Evolutionary conservation across 2,797 vertebrate species (phyloP).

Genomic region (Amblyraja radiata): DNA sequence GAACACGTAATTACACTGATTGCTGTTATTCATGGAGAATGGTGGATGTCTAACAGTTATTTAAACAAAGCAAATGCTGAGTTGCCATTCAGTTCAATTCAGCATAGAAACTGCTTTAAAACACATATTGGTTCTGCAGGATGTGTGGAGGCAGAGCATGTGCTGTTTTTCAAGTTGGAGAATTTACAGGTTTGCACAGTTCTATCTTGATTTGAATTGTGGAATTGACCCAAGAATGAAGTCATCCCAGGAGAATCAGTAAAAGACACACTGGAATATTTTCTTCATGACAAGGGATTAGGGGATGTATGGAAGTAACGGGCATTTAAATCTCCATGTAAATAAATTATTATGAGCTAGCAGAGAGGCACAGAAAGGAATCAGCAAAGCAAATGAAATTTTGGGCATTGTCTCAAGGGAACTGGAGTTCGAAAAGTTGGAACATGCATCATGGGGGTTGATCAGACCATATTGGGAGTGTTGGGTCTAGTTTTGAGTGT

Average conservation of each 20-base stretch:
- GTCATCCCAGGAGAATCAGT: not conserved
- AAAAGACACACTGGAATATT: not conserved
- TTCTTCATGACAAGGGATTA: not conserved
- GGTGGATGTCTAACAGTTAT: not conserved
- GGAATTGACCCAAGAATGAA: not conserved
- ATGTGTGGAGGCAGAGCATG: not conserved
- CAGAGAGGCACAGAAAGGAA: not conserved
- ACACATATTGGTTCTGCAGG: slow-evolving; percentile 8
- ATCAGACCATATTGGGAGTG: not conserved
- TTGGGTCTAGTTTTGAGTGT: not conserved
- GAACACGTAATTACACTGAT: slow-evolving; percentile 11
- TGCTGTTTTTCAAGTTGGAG: not conserved
- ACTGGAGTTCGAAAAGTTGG: not conserved
- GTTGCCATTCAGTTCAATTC: not conserved
- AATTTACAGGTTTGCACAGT: not conserved
- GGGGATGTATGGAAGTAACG: not conserved
- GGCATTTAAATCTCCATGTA: not conserved
- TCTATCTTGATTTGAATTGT: not conserved
- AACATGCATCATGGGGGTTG: not conserved
- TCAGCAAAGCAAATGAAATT: not conserved
- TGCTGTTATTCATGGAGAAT: not conserved
- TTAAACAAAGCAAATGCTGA: slow-evolving; percentile 2
- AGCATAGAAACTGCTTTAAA: not conserved
- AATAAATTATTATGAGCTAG: not conserved
- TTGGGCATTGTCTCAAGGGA: not conserved